Evolutionary conservation across 2,113 vertebrate genomes (phyloP).

Genomic region (Corvus cornix): DNA sequence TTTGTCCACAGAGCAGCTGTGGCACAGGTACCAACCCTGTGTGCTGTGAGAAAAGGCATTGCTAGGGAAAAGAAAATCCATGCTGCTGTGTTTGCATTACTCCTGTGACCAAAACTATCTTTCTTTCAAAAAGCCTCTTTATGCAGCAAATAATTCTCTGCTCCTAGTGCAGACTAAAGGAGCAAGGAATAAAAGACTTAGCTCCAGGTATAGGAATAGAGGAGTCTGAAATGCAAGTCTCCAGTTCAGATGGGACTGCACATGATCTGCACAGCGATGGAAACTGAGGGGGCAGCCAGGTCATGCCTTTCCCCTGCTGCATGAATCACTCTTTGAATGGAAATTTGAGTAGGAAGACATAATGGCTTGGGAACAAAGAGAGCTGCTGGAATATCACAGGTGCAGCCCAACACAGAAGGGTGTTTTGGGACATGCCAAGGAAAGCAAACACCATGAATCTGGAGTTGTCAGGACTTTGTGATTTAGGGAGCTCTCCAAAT

Average conservation of each 20-base stretch:
- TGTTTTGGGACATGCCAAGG: slow-evolving; percentile 56
- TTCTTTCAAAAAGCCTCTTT: neutral
- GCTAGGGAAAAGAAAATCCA: neutral
- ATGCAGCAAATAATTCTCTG: neutral
- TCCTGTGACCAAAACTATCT: neutral
- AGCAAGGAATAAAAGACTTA: neutral
- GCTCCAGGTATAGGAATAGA: neutral
- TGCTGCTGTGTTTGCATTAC: neutral
- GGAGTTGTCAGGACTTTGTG: slow-evolving; percentile 45
- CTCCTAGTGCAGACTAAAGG: neutral
- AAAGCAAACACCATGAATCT: slow-evolving; percentile 57
- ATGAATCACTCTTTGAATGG: slow-evolving; percentile 60
- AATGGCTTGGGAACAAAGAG: slow-evolving; percentile 63
- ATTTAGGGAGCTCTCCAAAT: slow-evolving; percentile 50
- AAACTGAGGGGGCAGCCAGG: slow-evolving; percentile 64
- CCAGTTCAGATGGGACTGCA: neutral
- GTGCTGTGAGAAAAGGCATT: neutral
- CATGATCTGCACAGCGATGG: slow-evolving; percentile 43
- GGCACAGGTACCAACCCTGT: neutral
- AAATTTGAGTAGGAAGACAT: slow-evolving; percentile 65
- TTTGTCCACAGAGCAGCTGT: neutral
- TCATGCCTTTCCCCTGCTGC: slow-evolving; percentile 57
- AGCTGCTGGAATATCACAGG: slow-evolving; percentile 60
- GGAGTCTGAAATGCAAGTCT: slow-evolving; percentile 20
- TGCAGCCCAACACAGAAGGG: slow-evolving; percentile 53